phyloP scores from a whole-genome alignment of 2,113 vertebrate genomes.

The Rhynchopsitta pachyrhyncha region DNA sequence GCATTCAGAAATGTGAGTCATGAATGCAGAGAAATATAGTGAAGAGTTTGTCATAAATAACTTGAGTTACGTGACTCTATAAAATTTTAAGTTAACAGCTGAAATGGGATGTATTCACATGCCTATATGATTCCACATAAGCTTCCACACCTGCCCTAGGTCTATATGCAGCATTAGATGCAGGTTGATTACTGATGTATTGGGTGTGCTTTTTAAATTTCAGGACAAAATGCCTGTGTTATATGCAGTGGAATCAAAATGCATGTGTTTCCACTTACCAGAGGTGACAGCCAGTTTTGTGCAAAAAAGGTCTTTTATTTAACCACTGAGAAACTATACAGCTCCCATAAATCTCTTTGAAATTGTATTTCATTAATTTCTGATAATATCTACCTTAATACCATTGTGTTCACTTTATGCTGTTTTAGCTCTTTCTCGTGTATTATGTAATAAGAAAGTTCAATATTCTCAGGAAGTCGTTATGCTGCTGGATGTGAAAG shows the following conservation, averaged over 20 bases:
- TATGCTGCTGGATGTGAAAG: constrained; percentile 23
- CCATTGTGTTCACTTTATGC: constrained; percentile 48
- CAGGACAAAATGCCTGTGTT: constrained; percentile 13
- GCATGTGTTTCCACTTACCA: constrained; percentile 40
- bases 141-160: constrained; percentile 40
- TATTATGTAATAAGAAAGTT: constrained; percentile 3
- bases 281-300: constrained; percentile 8
- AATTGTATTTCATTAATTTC: constrained; percentile 70
- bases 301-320: constrained; percentile 29
- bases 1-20: constrained; percentile 23
- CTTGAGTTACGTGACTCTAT: background rate
- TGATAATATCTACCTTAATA: constrained; percentile 51
- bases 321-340: background rate
- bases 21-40: background rate
- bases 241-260: constrained; percentile 14
- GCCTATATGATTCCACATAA: constrained; percentile 39
- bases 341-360: constrained; percentile 58
- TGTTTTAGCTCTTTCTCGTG: constrained; percentile 25
- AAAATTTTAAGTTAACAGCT: constrained; percentile 21
- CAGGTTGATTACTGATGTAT: constrained; percentile 37
- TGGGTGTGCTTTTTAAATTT: constrained; percentile 35
- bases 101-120: constrained; percentile 27
- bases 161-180: constrained; percentile 5
- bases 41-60: background rate
- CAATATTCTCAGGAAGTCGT: constrained; percentile 44